Conservation (phyloP, 2,797 vertebrate genomes). For the Prunella strophiata region DNA sequence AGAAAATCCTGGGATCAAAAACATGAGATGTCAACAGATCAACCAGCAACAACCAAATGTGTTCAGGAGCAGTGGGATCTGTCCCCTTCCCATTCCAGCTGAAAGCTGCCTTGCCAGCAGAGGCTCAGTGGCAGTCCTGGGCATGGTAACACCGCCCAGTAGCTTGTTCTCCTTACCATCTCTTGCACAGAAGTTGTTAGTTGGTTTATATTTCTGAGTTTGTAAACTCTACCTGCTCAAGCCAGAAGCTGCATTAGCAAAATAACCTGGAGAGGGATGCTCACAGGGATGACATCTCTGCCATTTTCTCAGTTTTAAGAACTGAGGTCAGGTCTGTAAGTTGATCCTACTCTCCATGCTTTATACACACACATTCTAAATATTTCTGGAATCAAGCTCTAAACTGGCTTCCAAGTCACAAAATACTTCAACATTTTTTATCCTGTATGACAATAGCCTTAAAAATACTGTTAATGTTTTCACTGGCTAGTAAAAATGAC, state of each 20-base stretch:
- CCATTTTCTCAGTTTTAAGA: not conserved
- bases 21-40: not conserved
- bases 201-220: not conserved
- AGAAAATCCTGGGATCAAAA: not conserved
- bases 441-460: not conserved
- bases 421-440: not conserved
- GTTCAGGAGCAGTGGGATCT: not conserved
- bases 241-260: not conserved
- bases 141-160: not conserved
- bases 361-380: not conserved
- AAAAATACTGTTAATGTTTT: not conserved
- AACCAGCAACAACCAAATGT: not conserved
- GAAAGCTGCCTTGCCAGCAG: not conserved
- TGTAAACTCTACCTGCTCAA: not conserved
- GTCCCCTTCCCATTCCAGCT: not conserved
- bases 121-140: not conserved
- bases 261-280: too few species aligned
- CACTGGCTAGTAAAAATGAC: not conserved
- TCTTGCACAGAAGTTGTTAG: too few species aligned
- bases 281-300: not conserved
- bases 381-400: not conserved
- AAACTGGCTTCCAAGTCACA: not conserved
- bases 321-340: not conserved
- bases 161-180: not conserved
- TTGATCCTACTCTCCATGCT: not conserved